These are phyloP conservation scores for Pachyuromys duprasi DNA, from an alignment of 2,797 vertebrate genomes.

Conservation along the genomic window DNA sequence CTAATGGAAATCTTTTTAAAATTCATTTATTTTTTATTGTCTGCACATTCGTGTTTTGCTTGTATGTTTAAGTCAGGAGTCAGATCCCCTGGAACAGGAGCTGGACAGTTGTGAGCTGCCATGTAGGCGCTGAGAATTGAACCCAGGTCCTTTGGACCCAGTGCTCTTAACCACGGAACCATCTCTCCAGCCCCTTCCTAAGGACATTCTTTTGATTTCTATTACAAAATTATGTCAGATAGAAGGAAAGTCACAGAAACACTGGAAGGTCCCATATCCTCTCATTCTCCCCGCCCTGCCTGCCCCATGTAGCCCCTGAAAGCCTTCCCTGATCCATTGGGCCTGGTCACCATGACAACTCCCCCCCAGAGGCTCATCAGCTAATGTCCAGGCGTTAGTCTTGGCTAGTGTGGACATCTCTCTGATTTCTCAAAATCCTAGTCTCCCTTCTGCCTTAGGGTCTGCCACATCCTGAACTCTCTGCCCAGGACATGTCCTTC, in stretches of 20 bases:
- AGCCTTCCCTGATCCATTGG: background rate
- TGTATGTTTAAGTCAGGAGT: too few relatives aligned
- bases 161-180: too few relatives aligned
- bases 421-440: background rate
- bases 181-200: too few relatives aligned
- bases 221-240: background rate
- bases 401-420: background rate
- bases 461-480: background rate
- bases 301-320: background rate
- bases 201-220: background rate
- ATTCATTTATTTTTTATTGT: too few relatives aligned
- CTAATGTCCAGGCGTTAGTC: rapidly evolving
- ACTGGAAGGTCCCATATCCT: rapidly evolving
- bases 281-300: too few relatives aligned
- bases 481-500: background rate
- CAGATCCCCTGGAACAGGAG: too few relatives aligned
- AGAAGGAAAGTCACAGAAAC: background rate
- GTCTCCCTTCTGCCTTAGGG: background rate
- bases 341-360: background rate
- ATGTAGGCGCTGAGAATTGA: too few relatives aligned
- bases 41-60: too few relatives aligned
- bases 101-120: too few relatives aligned
- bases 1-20: background rate
- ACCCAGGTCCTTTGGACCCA: too few relatives aligned
- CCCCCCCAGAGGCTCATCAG: background rate